Percentiles rank a stretch among this genome's conserved stretches.
Conservation (phyloP, 2,113 vertebrate species). For the Neopipo cinnamomea region DNA sequence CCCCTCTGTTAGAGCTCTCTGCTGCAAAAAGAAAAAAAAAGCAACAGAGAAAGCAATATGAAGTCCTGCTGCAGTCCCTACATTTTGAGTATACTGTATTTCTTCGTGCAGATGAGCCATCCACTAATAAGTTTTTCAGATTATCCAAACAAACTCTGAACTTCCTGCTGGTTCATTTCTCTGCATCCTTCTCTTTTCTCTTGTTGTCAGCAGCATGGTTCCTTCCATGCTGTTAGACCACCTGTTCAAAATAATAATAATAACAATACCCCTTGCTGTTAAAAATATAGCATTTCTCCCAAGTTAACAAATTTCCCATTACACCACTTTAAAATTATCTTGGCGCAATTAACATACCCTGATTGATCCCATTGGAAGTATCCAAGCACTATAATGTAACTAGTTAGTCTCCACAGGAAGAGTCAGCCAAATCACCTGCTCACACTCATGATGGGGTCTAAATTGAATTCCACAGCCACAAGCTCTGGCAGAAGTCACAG, state of each 20-base stretch:
- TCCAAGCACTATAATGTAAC: constrained; percentile 38
- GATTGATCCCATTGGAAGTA: constrained; percentile 64
- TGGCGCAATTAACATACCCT: constrained; percentile 51
- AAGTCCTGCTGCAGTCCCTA: not conserved
- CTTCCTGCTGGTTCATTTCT: constrained; percentile 58
- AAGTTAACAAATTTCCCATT: constrained; percentile 65
- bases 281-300: constrained; percentile 62
- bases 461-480: constrained; percentile 45
- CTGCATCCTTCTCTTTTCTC: constrained; percentile 39
- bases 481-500: not conserved
- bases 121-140: constrained; percentile 48
- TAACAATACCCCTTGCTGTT: constrained; percentile 64
- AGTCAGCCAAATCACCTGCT: constrained; percentile 54
- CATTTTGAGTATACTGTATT: constrained; percentile 5
- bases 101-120: constrained; percentile 32
- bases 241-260: constrained; percentile 69
- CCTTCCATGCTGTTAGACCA: constrained; percentile 66
- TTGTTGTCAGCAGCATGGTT: constrained; percentile 20
- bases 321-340: constrained; percentile 62
- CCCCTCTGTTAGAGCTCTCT: not conserved
- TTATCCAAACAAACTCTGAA: constrained; percentile 54
- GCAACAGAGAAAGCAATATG: not conserved
- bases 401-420: constrained; percentile 43
- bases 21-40: not conserved
- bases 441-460: constrained; percentile 11